These are phyloP conservation scores for Orgyia antiqua DNA, from an alignment of 2,888 invertebrate genomes.

Conservation along the genomic window DNA sequence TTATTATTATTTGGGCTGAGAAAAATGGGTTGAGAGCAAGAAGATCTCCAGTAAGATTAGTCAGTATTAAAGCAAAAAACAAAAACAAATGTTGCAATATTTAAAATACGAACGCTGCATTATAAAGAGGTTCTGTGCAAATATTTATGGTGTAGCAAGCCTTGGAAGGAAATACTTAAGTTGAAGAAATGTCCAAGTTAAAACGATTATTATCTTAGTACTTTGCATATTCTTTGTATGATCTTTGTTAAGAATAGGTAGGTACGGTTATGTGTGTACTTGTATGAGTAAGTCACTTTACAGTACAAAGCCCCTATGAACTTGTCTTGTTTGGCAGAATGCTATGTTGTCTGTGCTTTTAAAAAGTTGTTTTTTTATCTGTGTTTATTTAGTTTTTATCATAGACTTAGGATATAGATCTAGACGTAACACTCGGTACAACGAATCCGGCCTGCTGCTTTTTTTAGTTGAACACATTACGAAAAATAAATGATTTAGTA, in stretches of 20 bases:
- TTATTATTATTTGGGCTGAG: no score
- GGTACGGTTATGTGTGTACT: conserved; percentile 7
- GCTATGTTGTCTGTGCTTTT: conserved; percentile 6
- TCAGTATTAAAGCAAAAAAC: no score
- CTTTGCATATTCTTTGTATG: conserved; percentile 19
- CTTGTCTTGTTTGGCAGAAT: conserved; percentile 6
- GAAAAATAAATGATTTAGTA: no score
- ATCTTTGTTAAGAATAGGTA: conserved; percentile 9
- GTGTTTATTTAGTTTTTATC: no score
- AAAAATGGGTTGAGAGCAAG: no score
- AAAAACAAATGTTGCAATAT: no score
- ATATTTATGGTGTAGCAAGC: conserved; percentile 7
- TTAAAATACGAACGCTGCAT: no score
- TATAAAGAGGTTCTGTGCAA: not conserved
- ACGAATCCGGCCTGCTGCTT: no score
- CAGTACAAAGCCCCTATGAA: conserved; percentile 20
- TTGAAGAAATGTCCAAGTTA: conserved; percentile 14
- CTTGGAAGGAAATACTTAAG: conserved; percentile 8
- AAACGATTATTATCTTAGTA: conserved; percentile 15
- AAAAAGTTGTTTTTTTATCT: conserved; percentile 1
- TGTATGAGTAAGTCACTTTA: conserved; percentile 15
- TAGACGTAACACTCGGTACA: no score
- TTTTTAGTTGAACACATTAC: no score
- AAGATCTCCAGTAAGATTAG: no score
- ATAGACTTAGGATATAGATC: no score